Percentiles rank a stretch among this genome's conserved stretches.
phyloP scores from a whole-genome alignment of 2,113 vertebrate species.

The Gobius niger region DNA sequence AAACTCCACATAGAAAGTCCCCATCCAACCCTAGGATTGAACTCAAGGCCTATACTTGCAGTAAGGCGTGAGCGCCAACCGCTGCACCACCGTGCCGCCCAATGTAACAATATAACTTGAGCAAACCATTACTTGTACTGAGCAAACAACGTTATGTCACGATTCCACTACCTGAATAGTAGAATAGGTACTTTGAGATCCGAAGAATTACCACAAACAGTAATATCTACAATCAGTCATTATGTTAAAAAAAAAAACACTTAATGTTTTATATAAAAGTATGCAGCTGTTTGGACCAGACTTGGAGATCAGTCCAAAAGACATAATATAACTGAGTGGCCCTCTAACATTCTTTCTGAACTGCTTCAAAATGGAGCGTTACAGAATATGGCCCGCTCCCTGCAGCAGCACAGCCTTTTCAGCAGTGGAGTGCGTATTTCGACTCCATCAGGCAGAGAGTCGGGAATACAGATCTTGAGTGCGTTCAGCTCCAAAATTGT shows the following conservation, averaged over 20 bases:
- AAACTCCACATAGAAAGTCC: no score
- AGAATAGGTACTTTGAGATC: no score
- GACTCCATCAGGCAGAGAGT: conserved; percentile 69
- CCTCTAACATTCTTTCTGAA: conserved; percentile 55
- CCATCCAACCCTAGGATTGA: no score
- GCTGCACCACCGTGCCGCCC: no score
- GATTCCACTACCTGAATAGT: no score
- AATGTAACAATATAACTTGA: no score
- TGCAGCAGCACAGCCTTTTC: conserved; percentile 54
- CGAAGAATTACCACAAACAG: no score
- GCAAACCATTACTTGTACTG: no score
- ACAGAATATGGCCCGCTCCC: conserved; percentile 61
- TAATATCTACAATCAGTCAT: background rate
- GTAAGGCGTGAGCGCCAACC: no score
- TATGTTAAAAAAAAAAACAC: background rate
- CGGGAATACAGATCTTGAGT: conserved; percentile 57
- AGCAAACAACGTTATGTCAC: no score
- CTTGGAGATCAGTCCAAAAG: conserved; percentile 3
- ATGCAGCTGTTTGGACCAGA: background rate
- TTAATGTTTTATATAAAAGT: conserved; percentile 4
- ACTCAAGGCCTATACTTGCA: no score
- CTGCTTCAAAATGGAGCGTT: conserved; percentile 63
- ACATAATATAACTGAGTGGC: conserved; percentile 47
- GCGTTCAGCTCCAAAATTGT: conserved; percentile 62
- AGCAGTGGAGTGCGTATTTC: conserved; percentile 73